phyloP scores from a whole-genome alignment of 2,888 invertebrate species.

The Acanthacorydalis orientalis region DNA sequence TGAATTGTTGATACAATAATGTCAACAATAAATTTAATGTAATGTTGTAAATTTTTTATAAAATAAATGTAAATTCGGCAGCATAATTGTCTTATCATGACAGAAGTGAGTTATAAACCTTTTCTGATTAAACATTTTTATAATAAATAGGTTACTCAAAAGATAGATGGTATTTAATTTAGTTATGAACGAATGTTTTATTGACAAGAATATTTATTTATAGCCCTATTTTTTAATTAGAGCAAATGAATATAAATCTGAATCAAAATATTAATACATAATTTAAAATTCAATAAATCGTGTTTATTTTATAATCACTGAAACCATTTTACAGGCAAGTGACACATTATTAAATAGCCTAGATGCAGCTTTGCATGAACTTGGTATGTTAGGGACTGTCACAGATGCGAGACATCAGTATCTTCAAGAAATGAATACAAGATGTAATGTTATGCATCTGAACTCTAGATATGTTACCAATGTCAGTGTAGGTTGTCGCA shows the following conservation, averaged over 20 bases:
- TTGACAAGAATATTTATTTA: not conserved
- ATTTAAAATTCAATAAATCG: no score
- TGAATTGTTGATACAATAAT: not conserved
- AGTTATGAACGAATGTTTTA: not conserved
- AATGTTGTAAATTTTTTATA: not conserved
- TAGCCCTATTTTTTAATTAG: not conserved
- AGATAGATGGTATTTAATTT: not conserved
- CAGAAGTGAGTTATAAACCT: not conserved
- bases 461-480: constrained; percentile 44
- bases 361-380: constrained; percentile 38
- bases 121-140: not conserved
- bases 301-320: not conserved
- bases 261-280: no score
- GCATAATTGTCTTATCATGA: not conserved
- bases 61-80: not conserved
- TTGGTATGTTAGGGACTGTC: constrained; percentile 42
- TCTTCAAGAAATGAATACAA: constrained; percentile 32
- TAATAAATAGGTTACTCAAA: not conserved
- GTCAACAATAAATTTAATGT: not conserved
- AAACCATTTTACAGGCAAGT: not conserved
- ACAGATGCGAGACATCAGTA: constrained; percentile 39
- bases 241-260: no score
- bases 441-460: constrained; percentile 20
- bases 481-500: constrained; percentile 41
- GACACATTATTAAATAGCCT: not conserved